Conservation (phyloP, 2,113 vertebrate genomes). For the Tetrao urogallus region DNA sequence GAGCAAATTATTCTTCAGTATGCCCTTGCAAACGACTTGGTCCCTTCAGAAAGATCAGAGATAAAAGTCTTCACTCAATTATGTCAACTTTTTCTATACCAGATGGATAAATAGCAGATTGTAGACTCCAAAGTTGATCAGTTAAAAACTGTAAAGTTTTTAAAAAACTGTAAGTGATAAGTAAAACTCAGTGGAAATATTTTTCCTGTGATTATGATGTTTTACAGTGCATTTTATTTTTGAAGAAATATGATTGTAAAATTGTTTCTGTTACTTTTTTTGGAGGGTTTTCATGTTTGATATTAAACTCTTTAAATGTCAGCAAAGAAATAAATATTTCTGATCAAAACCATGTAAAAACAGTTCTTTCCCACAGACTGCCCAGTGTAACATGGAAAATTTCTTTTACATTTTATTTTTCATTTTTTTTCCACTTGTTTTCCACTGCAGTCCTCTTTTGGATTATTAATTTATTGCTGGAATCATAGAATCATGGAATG, state of each 20-base stretch:
- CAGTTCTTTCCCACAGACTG: neutral
- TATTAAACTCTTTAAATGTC: conserved; percentile 23
- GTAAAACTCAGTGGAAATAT: neutral
- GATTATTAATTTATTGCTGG: neutral
- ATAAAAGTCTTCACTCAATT: neutral
- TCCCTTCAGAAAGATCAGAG: neutral
- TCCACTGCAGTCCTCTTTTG: neutral
- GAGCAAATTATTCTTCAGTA: neutral
- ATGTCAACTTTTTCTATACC: neutral
- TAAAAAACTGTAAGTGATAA: neutral
- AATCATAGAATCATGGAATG: neutral
- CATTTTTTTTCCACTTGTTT: neutral
- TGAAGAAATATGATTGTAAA: neutral
- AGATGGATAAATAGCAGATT: neutral
- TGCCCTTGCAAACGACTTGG: neutral
- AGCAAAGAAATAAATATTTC: neutral
- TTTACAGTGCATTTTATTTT: neutral
- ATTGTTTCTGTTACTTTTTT: conserved; percentile 13
- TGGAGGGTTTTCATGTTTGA: neutral
- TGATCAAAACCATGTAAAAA: neutral
- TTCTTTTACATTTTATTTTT: neutral
- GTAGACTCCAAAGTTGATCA: neutral
- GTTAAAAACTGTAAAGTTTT: neutral
- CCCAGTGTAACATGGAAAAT: neutral
- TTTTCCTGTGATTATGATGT: neutral